These are phyloP conservation scores for Pollenia labialis DNA, from an alignment of 2,888 invertebrate genomes.

Conservation along the genomic window DNA sequence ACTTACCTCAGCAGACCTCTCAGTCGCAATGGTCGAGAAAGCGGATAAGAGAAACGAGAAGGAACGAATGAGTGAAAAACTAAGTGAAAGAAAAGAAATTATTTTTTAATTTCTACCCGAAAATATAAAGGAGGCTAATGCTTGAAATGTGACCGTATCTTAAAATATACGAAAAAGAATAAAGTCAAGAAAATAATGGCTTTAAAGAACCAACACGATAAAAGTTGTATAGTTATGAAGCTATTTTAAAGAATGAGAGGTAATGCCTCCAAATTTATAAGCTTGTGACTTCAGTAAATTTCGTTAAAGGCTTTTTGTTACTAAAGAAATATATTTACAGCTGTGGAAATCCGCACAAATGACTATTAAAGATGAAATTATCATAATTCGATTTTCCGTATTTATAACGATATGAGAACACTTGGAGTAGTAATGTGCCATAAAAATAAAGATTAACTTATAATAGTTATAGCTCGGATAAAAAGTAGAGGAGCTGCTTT, in stretches of 20 bases:
- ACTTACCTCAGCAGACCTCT: too few species aligned
- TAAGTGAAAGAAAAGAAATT: slow-evolving; percentile 5
- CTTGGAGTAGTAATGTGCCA: background rate
- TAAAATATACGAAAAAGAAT: background rate
- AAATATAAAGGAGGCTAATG: slow-evolving; percentile 40
- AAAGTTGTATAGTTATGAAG: slow-evolving; percentile 2
- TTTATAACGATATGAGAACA: background rate
- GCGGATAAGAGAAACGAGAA: too few species aligned
- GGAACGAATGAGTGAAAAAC: background rate
- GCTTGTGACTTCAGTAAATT: background rate
- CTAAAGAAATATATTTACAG: background rate
- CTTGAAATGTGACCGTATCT: slow-evolving; percentile 28
- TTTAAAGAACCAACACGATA: slow-evolving; percentile 14
- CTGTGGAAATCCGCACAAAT: background rate
- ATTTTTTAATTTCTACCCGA: slow-evolving; percentile 24
- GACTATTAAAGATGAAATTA: background rate
- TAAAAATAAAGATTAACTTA: background rate
- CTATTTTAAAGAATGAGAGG: background rate
- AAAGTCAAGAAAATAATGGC: background rate
- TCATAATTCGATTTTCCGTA: background rate
- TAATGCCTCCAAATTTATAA: background rate
- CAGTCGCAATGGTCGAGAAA: too few species aligned
- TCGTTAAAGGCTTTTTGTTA: slow-evolving; percentile 14
- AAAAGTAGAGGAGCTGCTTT: too few species aligned
- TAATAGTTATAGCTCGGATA: too few species aligned